Evolutionary conservation across 2,888 invertebrate genomes (phyloP), one percentile per base, ranked within the genome.

Genomic region (Gnatocerus cornutus): DNA sequence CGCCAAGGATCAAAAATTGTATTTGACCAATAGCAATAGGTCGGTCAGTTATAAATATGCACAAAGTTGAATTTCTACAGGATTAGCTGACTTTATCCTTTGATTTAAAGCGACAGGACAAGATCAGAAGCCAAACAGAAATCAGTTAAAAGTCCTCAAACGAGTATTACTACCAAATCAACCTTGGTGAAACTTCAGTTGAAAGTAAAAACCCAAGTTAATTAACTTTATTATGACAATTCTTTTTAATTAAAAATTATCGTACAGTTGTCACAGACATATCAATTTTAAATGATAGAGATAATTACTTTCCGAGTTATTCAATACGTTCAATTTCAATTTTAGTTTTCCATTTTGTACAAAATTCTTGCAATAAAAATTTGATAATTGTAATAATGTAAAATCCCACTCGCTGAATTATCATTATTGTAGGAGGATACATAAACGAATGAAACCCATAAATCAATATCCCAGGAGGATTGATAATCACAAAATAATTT

Each of bases 111-210:
- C 37, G 9, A n/a, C n/a, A n/a, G 37, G 1, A 37, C n/a, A 7
- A 8, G n/a, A 37, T 37, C 37, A 37, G n/a, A n/a, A 8, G 37
- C 9, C n/a, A n/a, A 37, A 37, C 7, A 37, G 37, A 37, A 37
- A 37, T 37, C 37, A n/a, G 9, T 7, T 37, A 37, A 8, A n/a
- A 37, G 37, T 7, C 2, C 37, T 21, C 7, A 37, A 7, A 7
- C 21, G 37, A n/a, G n/a, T 37, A 2, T 37, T n/a, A n/a, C n/a
- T 37, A 7, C 1, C 9, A 37, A 37, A 37, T 37, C 7, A 37
- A 37, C 37, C 37, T 37, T 37, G n/a, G 37, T 37, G 37, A 37
- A 37, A 37, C n/a, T 21, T 37, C 8, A 37, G 37, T 37, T 37
- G n/a, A 37, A 37, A 37, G 8, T 37, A 37, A n/a, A 37, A 37